These are phyloP conservation scores for Lepisosteus osseus DNA, from an alignment of 2,113 vertebrate species.

Conservation along the genomic window DNA sequence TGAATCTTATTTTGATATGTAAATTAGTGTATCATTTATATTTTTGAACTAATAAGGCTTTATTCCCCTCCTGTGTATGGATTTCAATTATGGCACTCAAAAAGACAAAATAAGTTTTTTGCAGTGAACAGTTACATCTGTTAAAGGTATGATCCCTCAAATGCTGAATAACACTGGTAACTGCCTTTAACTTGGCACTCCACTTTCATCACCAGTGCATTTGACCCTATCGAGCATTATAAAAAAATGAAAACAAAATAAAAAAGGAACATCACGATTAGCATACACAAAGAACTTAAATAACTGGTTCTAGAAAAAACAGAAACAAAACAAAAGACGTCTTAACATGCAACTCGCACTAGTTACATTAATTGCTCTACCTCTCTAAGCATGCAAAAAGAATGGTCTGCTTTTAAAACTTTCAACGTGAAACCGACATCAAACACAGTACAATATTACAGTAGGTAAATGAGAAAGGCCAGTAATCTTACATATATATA, in stretches of 20 bases:
- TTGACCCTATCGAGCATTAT: constrained; percentile 70
- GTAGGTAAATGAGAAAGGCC: constrained; percentile 76
- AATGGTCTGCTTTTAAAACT: constrained; percentile 73
- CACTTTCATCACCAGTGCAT: constrained; percentile 65
- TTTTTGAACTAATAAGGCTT: constrained; percentile 30
- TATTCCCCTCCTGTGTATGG: constrained; percentile 25
- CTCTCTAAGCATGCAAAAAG: constrained; percentile 81
- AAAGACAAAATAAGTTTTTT: constrained; percentile 33
- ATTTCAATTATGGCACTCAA: constrained; percentile 66
- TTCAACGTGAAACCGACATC: constrained; percentile 76
- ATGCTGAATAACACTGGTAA: constrained; percentile 78
- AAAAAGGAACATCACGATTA: constrained; percentile 31
- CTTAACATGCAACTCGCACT: constrained; percentile 81
- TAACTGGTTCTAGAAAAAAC: constrained; percentile 38
- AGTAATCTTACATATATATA: constrained; percentile 71
- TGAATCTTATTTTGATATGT: constrained; percentile 37
- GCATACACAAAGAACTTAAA: constrained; percentile 74
- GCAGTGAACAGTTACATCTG: constrained; percentile 36
- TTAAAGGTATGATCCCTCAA: constrained; percentile 74
- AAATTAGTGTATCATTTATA: neutral
- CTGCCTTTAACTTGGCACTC: constrained; percentile 74
- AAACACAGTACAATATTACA: constrained; percentile 75
- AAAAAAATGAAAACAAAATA: constrained; percentile 59
- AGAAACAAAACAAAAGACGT: constrained; percentile 67
- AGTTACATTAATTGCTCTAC: constrained; percentile 79